Conservation (phyloP, 2,113 vertebrate species). For the Aramus guarauna region DNA sequence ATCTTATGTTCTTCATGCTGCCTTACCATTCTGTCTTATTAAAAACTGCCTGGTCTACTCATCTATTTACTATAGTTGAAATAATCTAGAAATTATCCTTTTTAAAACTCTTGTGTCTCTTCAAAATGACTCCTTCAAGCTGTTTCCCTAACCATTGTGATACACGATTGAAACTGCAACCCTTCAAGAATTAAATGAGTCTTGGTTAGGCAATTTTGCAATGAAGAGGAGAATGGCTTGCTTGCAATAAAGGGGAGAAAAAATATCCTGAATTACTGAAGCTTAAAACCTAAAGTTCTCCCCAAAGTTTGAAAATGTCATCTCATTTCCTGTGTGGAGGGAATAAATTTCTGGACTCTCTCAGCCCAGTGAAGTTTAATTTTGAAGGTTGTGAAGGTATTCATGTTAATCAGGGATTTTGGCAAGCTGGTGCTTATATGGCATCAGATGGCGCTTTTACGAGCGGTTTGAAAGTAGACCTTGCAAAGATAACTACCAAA, state of each 20-base stretch:
- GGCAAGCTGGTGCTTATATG: background rate
- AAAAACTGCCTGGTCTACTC: background rate
- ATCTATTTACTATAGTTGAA: background rate
- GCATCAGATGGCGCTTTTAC: background rate
- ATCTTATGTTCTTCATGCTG: background rate
- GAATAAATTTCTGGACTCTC: background rate
- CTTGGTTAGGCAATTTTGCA: background rate
- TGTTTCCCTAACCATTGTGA: background rate
- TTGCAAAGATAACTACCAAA: background rate
- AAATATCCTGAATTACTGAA: background rate
- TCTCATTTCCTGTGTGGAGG: background rate
- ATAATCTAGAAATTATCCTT: background rate
- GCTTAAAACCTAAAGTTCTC: background rate
- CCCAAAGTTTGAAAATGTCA: background rate
- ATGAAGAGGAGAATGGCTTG: background rate
- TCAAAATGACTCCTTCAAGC: background rate
- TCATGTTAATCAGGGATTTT: background rate
- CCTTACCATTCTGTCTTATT: background rate
- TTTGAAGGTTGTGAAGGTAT: background rate
- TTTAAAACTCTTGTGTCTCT: background rate
- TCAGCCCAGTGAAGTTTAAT: background rate
- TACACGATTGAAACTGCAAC: background rate
- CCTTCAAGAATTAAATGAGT: background rate
- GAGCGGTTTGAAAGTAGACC: background rate
- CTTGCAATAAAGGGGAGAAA: background rate